These are phyloP conservation scores for Lasioglossum oenotherae DNA, from an alignment of 2,888 invertebrate genomes.

Conservation along the genomic window DNA sequence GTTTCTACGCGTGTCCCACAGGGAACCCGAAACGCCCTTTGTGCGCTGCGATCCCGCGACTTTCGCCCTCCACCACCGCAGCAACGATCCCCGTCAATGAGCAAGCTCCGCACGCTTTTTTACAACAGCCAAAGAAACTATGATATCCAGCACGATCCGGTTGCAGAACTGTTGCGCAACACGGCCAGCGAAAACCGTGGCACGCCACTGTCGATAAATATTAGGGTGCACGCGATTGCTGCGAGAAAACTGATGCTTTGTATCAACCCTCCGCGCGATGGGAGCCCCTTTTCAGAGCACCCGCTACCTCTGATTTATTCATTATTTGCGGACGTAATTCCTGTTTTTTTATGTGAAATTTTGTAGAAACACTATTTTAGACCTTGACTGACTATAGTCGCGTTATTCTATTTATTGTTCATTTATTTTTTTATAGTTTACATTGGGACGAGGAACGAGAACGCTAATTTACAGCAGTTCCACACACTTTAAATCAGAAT, in stretches of 20 bases:
- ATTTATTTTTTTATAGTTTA: too few species aligned
- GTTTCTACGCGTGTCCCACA: slow-evolving; percentile 58
- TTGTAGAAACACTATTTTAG: too few species aligned
- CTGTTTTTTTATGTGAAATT: background rate
- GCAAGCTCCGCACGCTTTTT: slow-evolving; percentile 35
- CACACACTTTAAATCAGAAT: too few species aligned
- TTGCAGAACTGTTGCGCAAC: background rate
- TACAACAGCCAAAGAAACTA: slow-evolving; percentile 29
- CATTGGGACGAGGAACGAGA: too few species aligned
- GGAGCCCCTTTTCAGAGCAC: background rate
- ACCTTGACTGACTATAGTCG: background rate
- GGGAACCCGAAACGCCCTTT: slow-evolving; percentile 71
- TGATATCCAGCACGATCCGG: slow-evolving; percentile 17
- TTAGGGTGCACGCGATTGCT: background rate
- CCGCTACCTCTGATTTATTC: background rate
- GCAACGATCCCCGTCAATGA: slow-evolving; percentile 60
- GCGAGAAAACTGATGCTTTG: background rate
- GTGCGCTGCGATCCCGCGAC: slow-evolving; percentile 64
- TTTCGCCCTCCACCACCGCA: slow-evolving; percentile 51
- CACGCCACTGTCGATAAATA: background rate
- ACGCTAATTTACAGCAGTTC: too few species aligned
- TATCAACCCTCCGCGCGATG: background rate
- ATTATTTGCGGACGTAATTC: background rate
- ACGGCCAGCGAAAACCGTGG: background rate
- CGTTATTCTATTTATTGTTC: background rate